A percentile compares a stretch with the other conserved stretches of the same genome.
phyloP scores from a whole-genome alignment of 2,113 vertebrate genomes.

The Pachypanchax playfairii region DNA sequence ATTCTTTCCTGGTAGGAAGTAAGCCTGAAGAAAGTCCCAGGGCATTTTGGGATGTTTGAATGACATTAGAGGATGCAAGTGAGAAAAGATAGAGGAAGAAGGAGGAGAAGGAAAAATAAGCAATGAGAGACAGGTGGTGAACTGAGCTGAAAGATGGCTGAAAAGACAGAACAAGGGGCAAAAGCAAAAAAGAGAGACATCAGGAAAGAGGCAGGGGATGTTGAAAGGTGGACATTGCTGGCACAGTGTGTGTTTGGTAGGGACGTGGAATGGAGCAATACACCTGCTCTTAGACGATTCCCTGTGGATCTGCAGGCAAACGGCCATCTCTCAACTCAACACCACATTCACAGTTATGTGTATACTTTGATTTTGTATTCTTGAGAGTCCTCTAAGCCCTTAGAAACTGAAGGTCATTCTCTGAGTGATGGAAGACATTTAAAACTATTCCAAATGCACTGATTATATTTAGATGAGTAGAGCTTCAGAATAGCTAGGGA shows the following conservation, averaged over 20 bases:
- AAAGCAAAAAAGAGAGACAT: conserved; percentile 14
- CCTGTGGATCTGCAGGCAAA: conserved; percentile 42
- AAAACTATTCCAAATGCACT: not conserved
- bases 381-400: not conserved
- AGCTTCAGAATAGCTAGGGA: too few species aligned
- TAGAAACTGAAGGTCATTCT: not conserved
- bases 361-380: not conserved
- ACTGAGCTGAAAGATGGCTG: not conserved
- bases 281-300: conserved; percentile 62
- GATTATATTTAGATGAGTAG: too few species aligned
- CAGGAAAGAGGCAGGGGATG: conserved; percentile 18
- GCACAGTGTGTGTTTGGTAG: conserved; percentile 47
- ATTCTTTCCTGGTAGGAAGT: not conserved
- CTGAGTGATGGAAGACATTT: not conserved
- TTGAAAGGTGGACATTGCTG: conserved; percentile 48
- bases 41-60: conserved; percentile 25
- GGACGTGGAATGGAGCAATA: conserved; percentile 33
- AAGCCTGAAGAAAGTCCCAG: conserved; percentile 4
- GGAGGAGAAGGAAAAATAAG: not conserved
- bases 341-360: not conserved
- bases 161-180: not conserved
- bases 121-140: not conserved
- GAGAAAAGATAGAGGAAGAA: not conserved
- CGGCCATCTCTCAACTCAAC: conserved; percentile 37
- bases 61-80: conserved; percentile 14